Base-by-base conservation (phyloP, 30 jellyfish, hydroid and myxozoan genomes). In the Cassiopea xamachana region DNA sequence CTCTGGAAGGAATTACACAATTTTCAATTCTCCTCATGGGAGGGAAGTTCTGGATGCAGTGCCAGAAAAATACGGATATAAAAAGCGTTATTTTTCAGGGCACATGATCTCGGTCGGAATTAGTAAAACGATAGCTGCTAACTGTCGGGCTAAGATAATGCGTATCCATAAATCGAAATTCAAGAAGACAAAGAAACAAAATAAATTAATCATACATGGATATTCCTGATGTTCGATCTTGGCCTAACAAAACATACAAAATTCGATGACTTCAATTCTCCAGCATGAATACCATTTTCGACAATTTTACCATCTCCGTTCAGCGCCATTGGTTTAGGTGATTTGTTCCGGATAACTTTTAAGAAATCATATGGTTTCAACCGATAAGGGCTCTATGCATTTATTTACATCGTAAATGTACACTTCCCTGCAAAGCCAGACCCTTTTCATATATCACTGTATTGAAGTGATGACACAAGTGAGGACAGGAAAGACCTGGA, bases 221-320 rank as follows among this genome's bases (percentile, higher is more conserved):
- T 1, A 2, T 64, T 67, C 46, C 72, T 51, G 50, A 2, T 71
- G 47, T 18, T 70, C 44, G 92, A 83, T 48, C 86, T 73, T 16
- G 88, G 89, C 69, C 78, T 61, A 49, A 87, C 86, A 55, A 75
- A 87, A 77, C 77, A 87, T 73, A 87, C 62, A 69, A 76, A 87
- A 77, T 87, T 87, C 46, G 94, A 87, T 46, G 94, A 46, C 80
- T 87, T 78, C 68, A 68, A 1, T 64, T 87, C 79, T 8, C 79
- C 84, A 27, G 76, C 69, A 49, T 84, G 73, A 0, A 70, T 83
- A 18, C 61, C 62, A 50, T 27, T 27, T 61, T 69, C 92, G 6
- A 13, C 8, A 73, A 50, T 47, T 18, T 59, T 71, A 1, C 18
- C 43, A 46, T 61, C 81, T 12, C 73, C 51, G 59, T 61, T 46